These are phyloP conservation scores for Pollenia angustigena DNA, from an alignment of 2,888 invertebrate species.

Conservation along the genomic window DNA sequence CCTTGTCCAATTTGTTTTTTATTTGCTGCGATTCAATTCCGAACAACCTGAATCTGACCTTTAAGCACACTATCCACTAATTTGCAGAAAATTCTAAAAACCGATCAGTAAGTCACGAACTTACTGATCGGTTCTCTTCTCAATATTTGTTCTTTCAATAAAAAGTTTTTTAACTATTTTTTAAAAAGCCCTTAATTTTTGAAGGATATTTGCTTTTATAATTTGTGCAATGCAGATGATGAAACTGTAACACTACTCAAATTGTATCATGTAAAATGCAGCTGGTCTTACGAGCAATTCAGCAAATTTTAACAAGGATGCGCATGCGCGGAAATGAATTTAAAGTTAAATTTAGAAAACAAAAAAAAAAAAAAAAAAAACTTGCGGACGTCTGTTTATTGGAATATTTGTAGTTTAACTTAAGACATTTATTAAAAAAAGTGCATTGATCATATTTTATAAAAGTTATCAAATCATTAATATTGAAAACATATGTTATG, in stretches of 20 bases:
- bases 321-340: slow-evolving; percentile 68
- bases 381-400: not conserved
- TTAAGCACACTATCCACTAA: too few species aligned
- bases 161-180: too few species aligned
- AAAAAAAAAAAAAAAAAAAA: slow-evolving; percentile 8
- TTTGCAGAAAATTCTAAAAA: too few species aligned
- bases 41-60: too few species aligned
- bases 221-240: slow-evolving; percentile 42
- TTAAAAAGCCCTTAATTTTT: not conserved
- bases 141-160: too few species aligned
- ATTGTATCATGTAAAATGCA: slow-evolving; percentile 62
- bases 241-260: slow-evolving; percentile 52
- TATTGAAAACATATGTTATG: slow-evolving; percentile 59
- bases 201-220: not conserved
- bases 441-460: slow-evolving; percentile 24
- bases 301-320: slow-evolving; percentile 28
- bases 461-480: slow-evolving; percentile 30
- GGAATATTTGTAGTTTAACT: not conserved
- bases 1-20: too few species aligned
- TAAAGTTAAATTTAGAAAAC: slow-evolving; percentile 51
- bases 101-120: too few species aligned
- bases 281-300: slow-evolving; percentile 53
- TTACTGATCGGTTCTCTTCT: too few species aligned
- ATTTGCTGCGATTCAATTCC: too few species aligned
- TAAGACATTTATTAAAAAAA: slow-evolving; percentile 31